phyloP scores from a whole-genome alignment of 2,113 vertebrate species.

The Hippocampus comes region DNA sequence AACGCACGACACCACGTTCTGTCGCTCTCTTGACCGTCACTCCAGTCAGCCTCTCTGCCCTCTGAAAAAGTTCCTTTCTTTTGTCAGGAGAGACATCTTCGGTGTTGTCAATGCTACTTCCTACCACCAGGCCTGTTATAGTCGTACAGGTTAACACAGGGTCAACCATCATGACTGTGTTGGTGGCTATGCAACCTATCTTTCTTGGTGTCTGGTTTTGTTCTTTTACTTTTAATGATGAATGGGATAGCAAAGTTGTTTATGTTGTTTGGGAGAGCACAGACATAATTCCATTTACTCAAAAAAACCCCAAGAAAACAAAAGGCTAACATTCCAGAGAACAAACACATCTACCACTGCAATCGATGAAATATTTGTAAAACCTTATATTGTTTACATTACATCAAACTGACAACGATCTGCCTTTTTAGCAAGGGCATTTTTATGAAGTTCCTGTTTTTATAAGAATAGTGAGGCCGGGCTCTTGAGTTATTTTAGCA shows the following conservation, averaged over 20 bases:
- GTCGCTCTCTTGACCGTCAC: conserved; percentile 73
- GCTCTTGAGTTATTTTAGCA: not conserved
- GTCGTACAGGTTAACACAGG: conserved; percentile 32
- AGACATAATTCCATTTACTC: conserved; percentile 8
- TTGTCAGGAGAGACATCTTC: conserved; percentile 90
- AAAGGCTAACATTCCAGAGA: conserved; percentile 16
- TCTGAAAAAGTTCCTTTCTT: conserved; percentile 83
- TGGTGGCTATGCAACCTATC: conserved; percentile 18
- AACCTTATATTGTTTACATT: not conserved
- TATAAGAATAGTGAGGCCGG: not conserved
- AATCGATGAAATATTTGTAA: conserved; percentile 1
- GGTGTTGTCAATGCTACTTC: conserved; percentile 79
- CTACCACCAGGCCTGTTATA: conserved; percentile 87
- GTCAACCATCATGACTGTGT: not conserved
- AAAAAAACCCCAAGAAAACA: not conserved
- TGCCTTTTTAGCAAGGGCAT: not conserved
- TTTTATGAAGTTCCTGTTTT: not conserved
- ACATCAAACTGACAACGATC: not conserved
- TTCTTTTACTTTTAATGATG: conserved; percentile 15
- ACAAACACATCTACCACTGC: conserved; percentile 6
- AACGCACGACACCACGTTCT: conserved; percentile 91
- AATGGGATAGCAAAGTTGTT: not conserved
- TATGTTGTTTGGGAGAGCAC: not conserved
- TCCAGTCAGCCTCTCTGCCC: conserved; percentile 84
- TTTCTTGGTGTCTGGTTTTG: conserved; percentile 2